A percentile compares a stretch with the other conserved stretches of the same genome.
Conservation (phyloP, 2,888 invertebrate genomes). For the Eremobia ochroleuca region DNA sequence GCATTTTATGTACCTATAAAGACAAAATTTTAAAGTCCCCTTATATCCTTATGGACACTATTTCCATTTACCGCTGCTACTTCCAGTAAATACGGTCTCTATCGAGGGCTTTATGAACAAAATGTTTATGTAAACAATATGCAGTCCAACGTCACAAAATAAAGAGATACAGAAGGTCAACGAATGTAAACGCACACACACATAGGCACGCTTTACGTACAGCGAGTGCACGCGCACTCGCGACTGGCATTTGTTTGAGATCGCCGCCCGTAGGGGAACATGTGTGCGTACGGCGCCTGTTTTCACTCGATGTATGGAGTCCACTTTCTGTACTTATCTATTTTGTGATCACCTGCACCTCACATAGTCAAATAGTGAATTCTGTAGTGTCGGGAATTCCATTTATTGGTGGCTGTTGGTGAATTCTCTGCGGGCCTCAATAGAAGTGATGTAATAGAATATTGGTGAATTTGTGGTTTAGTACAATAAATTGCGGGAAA, state of each 20-base stretch:
- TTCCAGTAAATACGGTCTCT: slow-evolving; percentile 25
- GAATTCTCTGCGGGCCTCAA: slow-evolving; percentile 31
- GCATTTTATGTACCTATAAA: neutral
- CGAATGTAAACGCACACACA: neutral
- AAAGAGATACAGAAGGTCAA: neutral
- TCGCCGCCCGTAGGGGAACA: neutral
- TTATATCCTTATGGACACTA: slow-evolving; percentile 7
- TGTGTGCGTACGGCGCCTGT: too few relatives aligned
- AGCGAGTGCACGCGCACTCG: neutral
- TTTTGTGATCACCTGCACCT: slow-evolving; percentile 22
- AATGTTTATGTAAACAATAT: slow-evolving; percentile 45
- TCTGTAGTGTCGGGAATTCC: slow-evolving; percentile 35
- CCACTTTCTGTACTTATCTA: neutral
- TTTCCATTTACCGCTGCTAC: slow-evolving; percentile 27
- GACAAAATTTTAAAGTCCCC: slow-evolving; percentile 16
- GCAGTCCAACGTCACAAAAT: slow-evolving; percentile 15
- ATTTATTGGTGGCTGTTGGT: slow-evolving; percentile 42
- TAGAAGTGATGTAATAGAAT: slow-evolving; percentile 10
- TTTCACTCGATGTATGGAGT: neutral
- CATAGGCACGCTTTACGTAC: neutral
- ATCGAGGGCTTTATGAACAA: slow-evolving; percentile 50
- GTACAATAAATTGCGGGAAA: slow-evolving; percentile 4
- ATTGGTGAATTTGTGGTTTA: slow-evolving; percentile 25
- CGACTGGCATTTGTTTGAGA: neutral
- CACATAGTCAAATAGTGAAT: slow-evolving; percentile 41